A percentile compares a stretch with the other conserved stretches of the same genome.
Evolutionary conservation across 2,888 invertebrate species (phyloP).

Genomic region (Rhagophthalmus giganteus): DNA sequence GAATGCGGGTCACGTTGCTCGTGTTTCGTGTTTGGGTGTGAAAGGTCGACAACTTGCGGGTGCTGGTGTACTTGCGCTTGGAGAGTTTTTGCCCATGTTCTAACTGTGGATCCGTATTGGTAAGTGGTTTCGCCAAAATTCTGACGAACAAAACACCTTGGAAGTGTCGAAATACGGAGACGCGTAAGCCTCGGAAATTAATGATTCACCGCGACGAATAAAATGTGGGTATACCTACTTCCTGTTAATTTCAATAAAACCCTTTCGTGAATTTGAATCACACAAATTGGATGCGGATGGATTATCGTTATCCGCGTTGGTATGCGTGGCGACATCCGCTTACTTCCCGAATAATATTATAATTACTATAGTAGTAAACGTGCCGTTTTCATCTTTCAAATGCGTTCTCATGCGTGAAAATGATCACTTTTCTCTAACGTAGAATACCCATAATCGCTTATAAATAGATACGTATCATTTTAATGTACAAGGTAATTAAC

Average conservation of each 20-base stretch:
- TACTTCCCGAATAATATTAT: no score
- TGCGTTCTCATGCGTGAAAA: no score
- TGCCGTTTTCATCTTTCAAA: no score
- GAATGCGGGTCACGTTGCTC: conserved; percentile 27
- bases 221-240: conserved; percentile 6
- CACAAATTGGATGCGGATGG: conserved; percentile 1
- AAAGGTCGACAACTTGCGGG: conserved; percentile 26
- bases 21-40: conserved; percentile 29
- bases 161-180: background rate
- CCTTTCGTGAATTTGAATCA: conserved; percentile 10
- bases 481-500: no score
- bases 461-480: no score
- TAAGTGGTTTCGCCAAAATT: conserved; percentile 7
- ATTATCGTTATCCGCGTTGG: background rate
- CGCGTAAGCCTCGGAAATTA: conserved; percentile 6
- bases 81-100: conserved; percentile 4
- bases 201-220: conserved; percentile 6
- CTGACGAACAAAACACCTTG: background rate
- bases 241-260: conserved; percentile 7
- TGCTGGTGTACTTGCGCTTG: conserved; percentile 9
- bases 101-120: no score
- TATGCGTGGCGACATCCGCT: conserved; percentile 6
- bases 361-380: no score
- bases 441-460: no score
- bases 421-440: no score